phyloP scores from a whole-genome alignment of 1,140 invertebrate species.

The Caenorhabditis remanei region DNA sequence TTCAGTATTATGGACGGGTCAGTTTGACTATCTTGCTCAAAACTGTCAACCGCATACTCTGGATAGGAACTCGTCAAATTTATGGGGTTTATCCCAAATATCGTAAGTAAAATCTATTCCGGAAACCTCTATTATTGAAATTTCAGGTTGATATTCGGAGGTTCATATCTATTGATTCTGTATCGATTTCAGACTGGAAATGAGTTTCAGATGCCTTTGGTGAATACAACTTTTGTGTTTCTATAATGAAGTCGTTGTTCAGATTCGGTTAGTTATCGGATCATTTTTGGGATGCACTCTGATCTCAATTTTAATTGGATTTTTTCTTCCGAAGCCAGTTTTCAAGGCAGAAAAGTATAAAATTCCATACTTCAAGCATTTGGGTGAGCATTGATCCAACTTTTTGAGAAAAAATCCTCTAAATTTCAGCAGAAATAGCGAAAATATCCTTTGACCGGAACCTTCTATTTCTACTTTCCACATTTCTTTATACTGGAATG shows the following conservation, averaged over 20 bases:
- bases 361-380: constrained; percentile 18
- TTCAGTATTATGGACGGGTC: constrained; percentile 32
- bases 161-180: not conserved
- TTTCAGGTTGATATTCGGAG: constrained; percentile 20
- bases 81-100: constrained; percentile 8
- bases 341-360: constrained; percentile 24
- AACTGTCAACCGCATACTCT: constrained; percentile 22
- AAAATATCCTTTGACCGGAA: constrained; percentile 32
- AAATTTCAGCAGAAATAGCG: constrained; percentile 15
- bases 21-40: constrained; percentile 30
- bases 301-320: not conserved
- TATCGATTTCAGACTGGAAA: constrained; percentile 22
- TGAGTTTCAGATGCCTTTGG: constrained; percentile 36
- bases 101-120: not conserved
- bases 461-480: not conserved
- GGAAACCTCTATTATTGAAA: not conserved
- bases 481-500: constrained; percentile 41
- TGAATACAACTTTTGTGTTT: not conserved
- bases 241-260: not conserved
- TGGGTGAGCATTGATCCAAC: not conserved
- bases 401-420: not conserved
- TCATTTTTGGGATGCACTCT: constrained; percentile 26
- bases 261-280: constrained; percentile 4
- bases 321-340: constrained; percentile 1
- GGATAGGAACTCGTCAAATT: constrained; percentile 25